Conservation (phyloP, 2,113 vertebrate genomes). For the Hypomesus transpacificus region DNA sequence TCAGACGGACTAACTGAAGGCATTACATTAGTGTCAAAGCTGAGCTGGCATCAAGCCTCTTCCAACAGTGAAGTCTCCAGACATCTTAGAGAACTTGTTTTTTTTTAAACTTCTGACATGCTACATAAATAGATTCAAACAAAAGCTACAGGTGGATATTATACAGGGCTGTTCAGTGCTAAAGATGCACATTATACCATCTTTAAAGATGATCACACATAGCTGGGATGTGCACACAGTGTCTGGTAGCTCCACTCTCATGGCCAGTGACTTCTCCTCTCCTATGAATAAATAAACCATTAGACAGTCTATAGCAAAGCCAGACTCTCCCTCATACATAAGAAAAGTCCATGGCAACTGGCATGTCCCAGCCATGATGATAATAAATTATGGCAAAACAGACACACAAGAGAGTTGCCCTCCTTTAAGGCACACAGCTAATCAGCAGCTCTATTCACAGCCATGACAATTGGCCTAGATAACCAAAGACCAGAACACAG, state of each 20-base stretch:
- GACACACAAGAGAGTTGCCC: constrained; percentile 59
- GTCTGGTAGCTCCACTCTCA: no score
- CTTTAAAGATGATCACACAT: no score
- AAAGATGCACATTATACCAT: no score
- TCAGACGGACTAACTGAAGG: constrained; percentile 31
- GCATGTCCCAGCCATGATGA: constrained; percentile 45
- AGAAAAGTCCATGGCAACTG: constrained; percentile 24
- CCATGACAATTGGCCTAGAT: constrained; percentile 60
- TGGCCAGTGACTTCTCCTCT: not conserved
- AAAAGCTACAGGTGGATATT: not conserved
- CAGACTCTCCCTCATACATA: constrained; percentile 18
- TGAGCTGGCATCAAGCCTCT: not conserved
- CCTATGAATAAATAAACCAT: constrained; percentile 19
- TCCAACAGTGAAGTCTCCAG: constrained; percentile 19
- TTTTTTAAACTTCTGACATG: not conserved
- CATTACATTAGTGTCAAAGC: constrained; percentile 43
- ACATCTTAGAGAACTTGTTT: not conserved
- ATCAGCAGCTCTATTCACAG: constrained; percentile 53
- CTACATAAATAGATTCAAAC: not conserved
- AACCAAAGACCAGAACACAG: constrained; percentile 52
- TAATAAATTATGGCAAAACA: constrained; percentile 64
- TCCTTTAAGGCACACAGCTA: constrained; percentile 59
- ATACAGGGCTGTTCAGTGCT: no score
- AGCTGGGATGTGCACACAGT: no score
- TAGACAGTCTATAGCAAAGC: constrained; percentile 18